These are phyloP conservation scores for Drosophila aff. DNA, from an alignment of 1,140 invertebrate genomes.

Conservation along the genomic window DNA sequence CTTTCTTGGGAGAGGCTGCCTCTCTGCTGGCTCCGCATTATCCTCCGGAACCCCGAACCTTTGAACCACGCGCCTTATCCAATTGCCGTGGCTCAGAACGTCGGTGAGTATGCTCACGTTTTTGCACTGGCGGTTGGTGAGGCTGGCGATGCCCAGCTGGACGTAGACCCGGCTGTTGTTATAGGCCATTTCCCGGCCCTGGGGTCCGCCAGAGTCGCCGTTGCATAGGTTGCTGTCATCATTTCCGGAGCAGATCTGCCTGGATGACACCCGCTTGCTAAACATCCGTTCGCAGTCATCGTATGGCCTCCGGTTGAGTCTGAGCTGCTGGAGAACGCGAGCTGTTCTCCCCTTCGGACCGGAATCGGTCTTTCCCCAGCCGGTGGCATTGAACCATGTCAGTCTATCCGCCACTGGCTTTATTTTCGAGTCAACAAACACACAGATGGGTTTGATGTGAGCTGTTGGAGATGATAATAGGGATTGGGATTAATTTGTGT, in stretches of 20 bases:
- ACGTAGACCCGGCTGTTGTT: neutral
- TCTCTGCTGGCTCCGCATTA: too few species aligned
- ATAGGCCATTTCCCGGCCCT: neutral
- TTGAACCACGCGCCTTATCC: conserved; percentile 10
- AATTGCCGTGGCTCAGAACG: neutral
- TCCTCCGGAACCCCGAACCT: neutral
- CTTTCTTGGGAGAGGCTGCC: neutral
- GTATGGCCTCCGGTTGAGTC: neutral
- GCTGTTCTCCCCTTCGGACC: too few species aligned
- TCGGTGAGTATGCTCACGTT: conserved; percentile 8
- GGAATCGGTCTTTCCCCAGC: neutral
- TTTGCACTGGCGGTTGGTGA: neutral
- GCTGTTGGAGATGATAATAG: neutral
- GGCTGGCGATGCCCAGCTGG: conserved; percentile 27
- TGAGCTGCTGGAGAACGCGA: neutral
- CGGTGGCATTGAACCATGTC: conserved; percentile 9
- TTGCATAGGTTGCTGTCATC: neutral
- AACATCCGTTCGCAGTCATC: neutral
- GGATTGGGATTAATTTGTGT: too few species aligned
- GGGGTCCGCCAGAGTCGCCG: conserved; percentile 15
- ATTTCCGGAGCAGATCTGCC: conserved; percentile 14
- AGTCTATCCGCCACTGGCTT: neutral
- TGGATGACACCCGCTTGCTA: neutral
- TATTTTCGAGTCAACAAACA: neutral
- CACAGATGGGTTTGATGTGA: conserved; percentile 20